These are phyloP conservation scores for Eilema sororculum DNA, from an alignment of 2,888 invertebrate genomes.

Conservation along the genomic window DNA sequence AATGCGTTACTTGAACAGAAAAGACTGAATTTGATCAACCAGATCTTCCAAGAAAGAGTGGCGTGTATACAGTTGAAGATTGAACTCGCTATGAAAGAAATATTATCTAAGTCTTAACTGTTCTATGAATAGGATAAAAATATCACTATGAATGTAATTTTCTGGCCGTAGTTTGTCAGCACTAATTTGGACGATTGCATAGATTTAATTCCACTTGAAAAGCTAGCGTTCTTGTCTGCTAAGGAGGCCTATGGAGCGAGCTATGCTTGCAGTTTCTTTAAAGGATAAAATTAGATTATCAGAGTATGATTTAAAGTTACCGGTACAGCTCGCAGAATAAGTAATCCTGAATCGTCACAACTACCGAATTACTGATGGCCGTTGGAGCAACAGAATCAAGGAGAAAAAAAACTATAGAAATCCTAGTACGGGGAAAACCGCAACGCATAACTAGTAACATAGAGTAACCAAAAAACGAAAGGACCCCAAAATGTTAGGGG, in stretches of 20 bases:
- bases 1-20: constrained; percentile 90
- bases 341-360: too few relatives aligned
- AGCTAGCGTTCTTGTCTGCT: background rate
- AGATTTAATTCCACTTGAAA: background rate
- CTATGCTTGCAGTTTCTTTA: background rate
- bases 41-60: constrained; percentile 91
- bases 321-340: too few relatives aligned
- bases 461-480: background rate
- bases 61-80: constrained; percentile 91
- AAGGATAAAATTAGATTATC: background rate
- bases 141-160: background rate
- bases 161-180: constrained; percentile 4
- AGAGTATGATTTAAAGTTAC: too few relatives aligned
- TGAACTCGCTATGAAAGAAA: constrained; percentile 88
- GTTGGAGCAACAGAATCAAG: too few relatives aligned
- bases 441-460: background rate
- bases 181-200: background rate
- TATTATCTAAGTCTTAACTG: constrained; percentile 76
- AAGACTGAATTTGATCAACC: constrained; percentile 89
- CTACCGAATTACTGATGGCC: too few relatives aligned
- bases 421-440: too few relatives aligned
- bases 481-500: background rate
- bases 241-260: background rate
- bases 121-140: background rate
- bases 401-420: too few relatives aligned